Evolutionary conservation across 1,140 invertebrate genomes (phyloP), one percentile per base, ranked within the genome.

Genomic region (Vollenhovia emeryi): DNA sequence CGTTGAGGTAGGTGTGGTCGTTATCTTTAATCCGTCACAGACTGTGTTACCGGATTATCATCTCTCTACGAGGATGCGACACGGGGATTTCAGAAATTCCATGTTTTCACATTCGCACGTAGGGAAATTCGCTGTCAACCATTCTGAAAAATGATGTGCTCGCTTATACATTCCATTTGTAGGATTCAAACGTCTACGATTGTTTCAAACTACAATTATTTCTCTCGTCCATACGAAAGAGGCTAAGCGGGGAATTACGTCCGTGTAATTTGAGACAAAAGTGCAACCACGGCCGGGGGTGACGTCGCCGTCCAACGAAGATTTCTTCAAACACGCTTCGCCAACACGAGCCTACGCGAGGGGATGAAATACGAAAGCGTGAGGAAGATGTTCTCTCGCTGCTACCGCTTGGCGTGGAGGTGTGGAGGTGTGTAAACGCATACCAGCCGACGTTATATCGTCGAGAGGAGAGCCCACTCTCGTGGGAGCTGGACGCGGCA

Each of bases 401-500:
- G 78, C 33, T 71, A 43, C 36, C 43, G 33, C 33, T 21, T 15
- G 50, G 9, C 9, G 6, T 6, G 24, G 21, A 66, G 13, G 36
- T 33, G 50, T 21, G 18, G 24, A 48, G 18, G 13, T 21, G 43
- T 45, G 7, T 24, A 62, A n/a, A 80, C 45, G 33, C 48, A 33
- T 27, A 74, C 40, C 50, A 24, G 18, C 36, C 60, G 21, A 18
- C 45, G 45, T 86, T 79, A 74, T 83, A 83, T 83, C 84, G 75
- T 45, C 30, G 69, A 73, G 69, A 43, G 11, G 24, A 27, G 40
- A 73, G 66, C 55, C n/a, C 78, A 57, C 11, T 52, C 78, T 64
- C 45, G 30, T 27, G 50, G 27, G 64, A 71, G 57, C 79, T 88
- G 87, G 85, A 78, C 86, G 2, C n/a, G 3, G 57, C 52, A 45